Conservation (phyloP, 2,888 invertebrate genomes). For the Oligia latruncula region DNA sequence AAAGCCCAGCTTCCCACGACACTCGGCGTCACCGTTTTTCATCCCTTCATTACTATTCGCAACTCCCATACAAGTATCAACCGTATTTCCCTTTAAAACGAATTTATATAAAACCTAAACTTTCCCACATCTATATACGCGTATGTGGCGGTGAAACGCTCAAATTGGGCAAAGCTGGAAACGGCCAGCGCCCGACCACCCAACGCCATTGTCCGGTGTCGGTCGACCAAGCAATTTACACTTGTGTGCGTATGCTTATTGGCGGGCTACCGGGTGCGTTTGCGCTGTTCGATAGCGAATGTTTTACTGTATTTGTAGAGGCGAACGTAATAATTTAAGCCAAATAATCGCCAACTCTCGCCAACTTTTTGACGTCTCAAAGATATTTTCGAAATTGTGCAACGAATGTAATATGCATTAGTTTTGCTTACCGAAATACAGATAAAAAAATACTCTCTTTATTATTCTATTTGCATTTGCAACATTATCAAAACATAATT, state of each 20-base stretch:
- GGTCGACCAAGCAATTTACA: slow-evolving; percentile 75
- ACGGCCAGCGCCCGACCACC: slow-evolving; percentile 77
- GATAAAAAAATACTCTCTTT: not conserved
- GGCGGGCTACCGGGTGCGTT: slow-evolving; percentile 52
- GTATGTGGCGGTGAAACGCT: slow-evolving; percentile 74
- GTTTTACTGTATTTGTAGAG: slow-evolving; percentile 5
- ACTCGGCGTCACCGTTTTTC: slow-evolving; percentile 32
- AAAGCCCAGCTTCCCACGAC: slow-evolving; percentile 48
- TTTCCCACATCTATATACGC: slow-evolving; percentile 63
- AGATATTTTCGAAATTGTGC: not conserved
- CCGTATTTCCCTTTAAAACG: slow-evolving; percentile 61
- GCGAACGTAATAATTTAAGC: slow-evolving; percentile 9
- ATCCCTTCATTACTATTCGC: slow-evolving; percentile 51
- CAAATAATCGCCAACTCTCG: too few species aligned
- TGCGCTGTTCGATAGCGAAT: slow-evolving; percentile 55
- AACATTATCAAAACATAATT: not conserved
- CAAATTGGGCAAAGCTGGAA: slow-evolving; percentile 79
- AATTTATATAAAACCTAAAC: slow-evolving; percentile 61
- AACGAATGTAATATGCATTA: not conserved
- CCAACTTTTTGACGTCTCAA: not conserved
- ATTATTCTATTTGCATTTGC: not conserved
- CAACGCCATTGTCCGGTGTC: slow-evolving; percentile 79
- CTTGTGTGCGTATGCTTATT: slow-evolving; percentile 70
- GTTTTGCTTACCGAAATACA: not conserved
- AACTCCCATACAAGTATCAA: slow-evolving; percentile 51